Conservation (phyloP, 2,888 invertebrate genomes). For the Tachina grossa region DNA sequence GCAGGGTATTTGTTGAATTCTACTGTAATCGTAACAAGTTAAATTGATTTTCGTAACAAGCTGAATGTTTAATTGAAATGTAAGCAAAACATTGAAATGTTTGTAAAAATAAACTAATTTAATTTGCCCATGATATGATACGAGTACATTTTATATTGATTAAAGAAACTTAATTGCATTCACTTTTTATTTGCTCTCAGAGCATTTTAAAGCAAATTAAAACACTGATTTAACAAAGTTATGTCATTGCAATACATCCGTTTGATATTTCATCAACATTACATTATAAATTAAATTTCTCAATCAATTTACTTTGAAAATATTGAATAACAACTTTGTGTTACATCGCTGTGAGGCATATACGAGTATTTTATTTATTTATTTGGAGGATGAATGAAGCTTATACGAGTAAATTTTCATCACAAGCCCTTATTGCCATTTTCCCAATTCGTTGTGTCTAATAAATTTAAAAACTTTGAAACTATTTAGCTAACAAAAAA, state of each 20-base stretch:
- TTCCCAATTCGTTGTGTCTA: slow-evolving; percentile 28
- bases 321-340: neutral
- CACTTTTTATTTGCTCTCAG: neutral
- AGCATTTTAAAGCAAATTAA: slow-evolving; percentile 2
- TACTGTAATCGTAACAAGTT: neutral
- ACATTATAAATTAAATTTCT: slow-evolving; percentile 3
- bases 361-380: neutral
- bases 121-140: slow-evolving; percentile 33
- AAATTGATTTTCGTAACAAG: neutral
- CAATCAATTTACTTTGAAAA: slow-evolving; percentile 4
- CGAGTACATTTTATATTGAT: slow-evolving; percentile 17
- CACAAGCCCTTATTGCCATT: slow-evolving; percentile 26
- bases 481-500: neutral
- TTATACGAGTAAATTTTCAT: slow-evolving; percentile 19
- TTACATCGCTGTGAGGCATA: neutral
- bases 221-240: neutral
- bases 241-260: neutral
- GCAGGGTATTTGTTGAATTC: neutral
- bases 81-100: neutral
- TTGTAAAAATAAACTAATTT: slow-evolving; percentile 27
- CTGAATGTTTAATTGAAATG: slow-evolving; percentile 20
- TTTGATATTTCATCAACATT: neutral
- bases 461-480: slow-evolving; percentile 23
- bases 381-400: neutral
- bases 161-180: neutral